Evolutionary conservation across 2,888 invertebrate genomes (phyloP).

Genomic region (Herminia tarsipennalis): DNA sequence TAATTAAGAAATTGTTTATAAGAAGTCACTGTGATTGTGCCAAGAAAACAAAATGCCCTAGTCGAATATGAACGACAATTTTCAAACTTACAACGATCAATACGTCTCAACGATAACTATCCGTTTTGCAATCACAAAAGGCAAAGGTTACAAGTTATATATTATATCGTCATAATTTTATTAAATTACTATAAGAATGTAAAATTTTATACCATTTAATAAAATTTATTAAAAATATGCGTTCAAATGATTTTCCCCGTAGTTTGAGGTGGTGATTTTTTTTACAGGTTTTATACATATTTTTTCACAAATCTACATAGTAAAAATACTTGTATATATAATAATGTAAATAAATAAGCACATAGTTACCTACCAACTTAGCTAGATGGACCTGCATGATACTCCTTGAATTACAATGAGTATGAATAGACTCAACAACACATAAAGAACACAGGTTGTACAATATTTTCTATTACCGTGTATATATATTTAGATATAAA

Average conservation of each 20-base stretch:
- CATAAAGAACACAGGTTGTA: conserved; percentile 63
- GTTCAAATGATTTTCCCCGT: conserved; percentile 52
- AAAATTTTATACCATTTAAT: conserved; percentile 82
- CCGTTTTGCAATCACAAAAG: conserved; percentile 41
- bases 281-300: not conserved
- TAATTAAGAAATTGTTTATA: conserved; percentile 44
- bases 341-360: conserved; percentile 37
- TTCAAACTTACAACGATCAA: conserved; percentile 45
- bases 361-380: conserved; percentile 41
- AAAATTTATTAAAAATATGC: conserved; percentile 70
- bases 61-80: conserved; percentile 49
- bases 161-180: conserved; percentile 64
- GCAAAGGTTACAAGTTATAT: conserved; percentile 54
- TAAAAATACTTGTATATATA: conserved; percentile 30
- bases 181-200: conserved; percentile 64
- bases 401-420: conserved; percentile 37
- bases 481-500: conserved; percentile 10
- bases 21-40: conserved; percentile 48
- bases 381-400: conserved; percentile 48
- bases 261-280: conserved; percentile 19
- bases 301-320: conserved; percentile 6
- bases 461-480: conserved; percentile 34
- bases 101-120: conserved; percentile 42
- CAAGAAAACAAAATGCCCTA: conserved; percentile 55
- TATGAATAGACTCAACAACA: conserved; percentile 46